Percentiles rank a stretch among this genome's conserved stretches.
Conservation (phyloP, 2,113 vertebrate species). For the Gasterosteus aculeatus region DNA sequence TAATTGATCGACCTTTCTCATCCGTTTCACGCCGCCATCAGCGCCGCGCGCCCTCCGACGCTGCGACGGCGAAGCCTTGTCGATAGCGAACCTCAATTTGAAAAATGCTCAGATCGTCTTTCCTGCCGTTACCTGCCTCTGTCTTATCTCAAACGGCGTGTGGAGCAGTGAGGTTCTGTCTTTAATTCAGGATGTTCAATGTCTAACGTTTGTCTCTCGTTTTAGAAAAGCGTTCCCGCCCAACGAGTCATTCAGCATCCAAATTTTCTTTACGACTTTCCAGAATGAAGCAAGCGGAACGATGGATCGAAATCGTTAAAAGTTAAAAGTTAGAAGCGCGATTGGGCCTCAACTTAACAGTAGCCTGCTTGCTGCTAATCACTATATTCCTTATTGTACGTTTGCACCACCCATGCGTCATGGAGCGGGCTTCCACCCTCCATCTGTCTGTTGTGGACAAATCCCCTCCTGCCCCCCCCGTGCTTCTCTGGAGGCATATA, state of each 20-base stretch:
- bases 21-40: slow-evolving; percentile 33
- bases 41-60: slow-evolving; percentile 1
- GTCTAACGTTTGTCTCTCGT: too few species aligned
- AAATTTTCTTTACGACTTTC: not conserved
- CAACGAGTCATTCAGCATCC: not conserved
- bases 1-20: slow-evolving; percentile 55
- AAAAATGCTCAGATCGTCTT: slow-evolving; percentile 20
- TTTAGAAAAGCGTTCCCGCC: too few species aligned
- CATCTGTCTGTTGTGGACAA: slow-evolving; percentile 67
- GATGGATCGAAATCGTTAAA: not conserved
- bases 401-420: slow-evolving; percentile 56
- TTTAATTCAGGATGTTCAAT: not conserved
- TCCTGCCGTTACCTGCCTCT: slow-evolving; percentile 14
- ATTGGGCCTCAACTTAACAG: not conserved
- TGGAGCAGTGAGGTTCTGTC: not conserved
- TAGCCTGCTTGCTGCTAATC: slow-evolving; percentile 49
- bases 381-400: slow-evolving; percentile 53
- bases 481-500: slow-evolving; percentile 34
- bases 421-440: slow-evolving; percentile 53
- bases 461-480: slow-evolving; percentile 18
- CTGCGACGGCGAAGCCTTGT: not conserved
- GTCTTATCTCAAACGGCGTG: slow-evolving; percentile 23
- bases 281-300: not conserved
- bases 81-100: slow-evolving; percentile 7
- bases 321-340: not conserved